Percentiles rank a stretch among this genome's conserved stretches.
Evolutionary conservation across 2,888 invertebrate species (phyloP).

Genomic region (Frankliniella fusca): DNA sequence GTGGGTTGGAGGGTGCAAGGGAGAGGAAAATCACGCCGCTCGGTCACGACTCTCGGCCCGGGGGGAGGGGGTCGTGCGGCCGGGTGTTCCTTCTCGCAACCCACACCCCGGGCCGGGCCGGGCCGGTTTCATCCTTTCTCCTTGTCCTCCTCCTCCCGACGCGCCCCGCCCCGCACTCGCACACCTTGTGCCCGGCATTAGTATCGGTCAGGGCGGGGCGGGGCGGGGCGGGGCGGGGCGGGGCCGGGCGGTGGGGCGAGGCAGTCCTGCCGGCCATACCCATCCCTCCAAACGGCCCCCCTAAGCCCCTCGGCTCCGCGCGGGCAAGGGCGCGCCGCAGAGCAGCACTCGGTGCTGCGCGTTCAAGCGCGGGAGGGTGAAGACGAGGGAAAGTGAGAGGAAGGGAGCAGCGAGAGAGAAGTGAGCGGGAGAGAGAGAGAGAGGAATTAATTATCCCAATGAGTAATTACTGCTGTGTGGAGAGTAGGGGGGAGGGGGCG

Average conservation of each 20-base stretch:
- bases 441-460: constrained; percentile 22
- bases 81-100: not conserved
- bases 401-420: too few species aligned
- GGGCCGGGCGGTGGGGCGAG: not conserved
- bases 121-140: not conserved
- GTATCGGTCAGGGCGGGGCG: constrained; percentile 5
- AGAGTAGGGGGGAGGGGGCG: not conserved
- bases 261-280: not conserved
- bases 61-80: too few species aligned
- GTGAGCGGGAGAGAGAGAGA: not conserved
- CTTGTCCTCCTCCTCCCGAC: not conserved
- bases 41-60: not conserved
- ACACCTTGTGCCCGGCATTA: not conserved
- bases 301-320: not conserved
- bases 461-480: constrained; percentile 15
- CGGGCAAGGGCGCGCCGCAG: too few species aligned
- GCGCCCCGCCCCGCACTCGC: not conserved
- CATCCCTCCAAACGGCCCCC: not conserved
- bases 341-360: too few species aligned
- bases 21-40: not conserved
- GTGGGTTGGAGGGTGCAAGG: not conserved
- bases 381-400: too few species aligned
- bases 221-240: not conserved
- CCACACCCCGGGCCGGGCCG: not conserved
- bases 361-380: too few species aligned